Evolutionary conservation across 2,797 vertebrate species (phyloP), one percentile per base, ranked within the genome.

Genomic region (Kryptopterus vitreolus): DNA sequence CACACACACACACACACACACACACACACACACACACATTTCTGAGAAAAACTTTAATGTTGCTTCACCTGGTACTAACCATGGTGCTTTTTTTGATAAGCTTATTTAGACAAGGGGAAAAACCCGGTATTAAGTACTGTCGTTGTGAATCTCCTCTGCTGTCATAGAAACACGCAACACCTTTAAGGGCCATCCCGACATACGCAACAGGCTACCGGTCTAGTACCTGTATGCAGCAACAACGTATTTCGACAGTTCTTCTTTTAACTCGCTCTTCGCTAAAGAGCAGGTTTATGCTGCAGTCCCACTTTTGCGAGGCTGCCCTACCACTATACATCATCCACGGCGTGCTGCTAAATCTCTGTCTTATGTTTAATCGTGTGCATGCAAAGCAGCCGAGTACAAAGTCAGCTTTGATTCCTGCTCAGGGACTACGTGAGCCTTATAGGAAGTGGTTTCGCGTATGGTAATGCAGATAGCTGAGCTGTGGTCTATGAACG

Each of bases 401-500:
- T 89, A 90, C 88, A 88, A 88, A 86, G 83, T 86, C 86, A 89
- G 89, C 85, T 90, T 87, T 87, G 85, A 84, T 86, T 86, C 83
- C 86, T 89, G 88, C 66, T 87, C 85, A 83, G 86, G 87, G 83
- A 71, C 79, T 79, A 80, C 87, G 84, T 88, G 55, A 81, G 80
- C 20, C 83, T 81, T 85, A 87, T 89, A 94, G 92, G 92, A 95
- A 93, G 93, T 93, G 92, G 92, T 91, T 91, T 94, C 83, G 87
- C 86, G 83, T 86, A 90, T 87, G 81, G 66, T 88, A 90, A 87
- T 83, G 89, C 86, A 91, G 80, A 89, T 90, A 87, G 76, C 87
- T 89, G 87, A 88, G 89, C 90, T 92, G 89, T 88, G 90, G 89
- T 91, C 82, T 89, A 76, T 89, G 82, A 87, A 82, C 81, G 84